phyloP scores from a whole-genome alignment of 2,797 vertebrate genomes.

The Tiaroga cobitis region DNA sequence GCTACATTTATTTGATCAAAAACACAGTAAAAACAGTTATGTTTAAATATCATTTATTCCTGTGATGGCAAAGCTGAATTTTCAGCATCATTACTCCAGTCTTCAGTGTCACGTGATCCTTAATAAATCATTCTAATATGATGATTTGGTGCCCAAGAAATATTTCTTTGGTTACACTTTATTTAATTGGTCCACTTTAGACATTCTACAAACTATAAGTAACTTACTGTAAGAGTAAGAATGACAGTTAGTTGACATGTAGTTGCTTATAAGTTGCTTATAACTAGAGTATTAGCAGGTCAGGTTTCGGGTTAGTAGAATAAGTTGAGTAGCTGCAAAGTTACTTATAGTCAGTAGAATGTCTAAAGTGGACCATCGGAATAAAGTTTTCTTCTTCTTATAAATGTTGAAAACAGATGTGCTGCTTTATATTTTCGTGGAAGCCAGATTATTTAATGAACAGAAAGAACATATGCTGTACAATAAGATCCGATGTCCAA shows the following conservation, averaged over 20 bases:
- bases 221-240: neutral
- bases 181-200: neutral
- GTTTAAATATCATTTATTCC: neutral
- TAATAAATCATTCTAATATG: neutral
- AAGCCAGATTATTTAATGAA: neutral
- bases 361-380: neutral
- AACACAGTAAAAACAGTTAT: neutral
- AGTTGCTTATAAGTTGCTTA: too few species aligned
- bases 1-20: neutral
- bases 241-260: too few species aligned
- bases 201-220: neutral
- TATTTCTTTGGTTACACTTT: neutral
- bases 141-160: neutral
- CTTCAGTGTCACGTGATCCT: neutral
- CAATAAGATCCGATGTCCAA: neutral
- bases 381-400: neutral
- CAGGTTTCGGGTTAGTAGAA: neutral
- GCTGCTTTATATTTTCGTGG: neutral
- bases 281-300: neutral
- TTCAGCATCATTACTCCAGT: neutral
- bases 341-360: neutral
- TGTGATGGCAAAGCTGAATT: neutral
- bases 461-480: neutral
- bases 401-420: neutral
- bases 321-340: neutral